Evolutionary conservation across 1,140 invertebrate species (phyloP).

Genomic region (Trissolcus basalis): DNA sequence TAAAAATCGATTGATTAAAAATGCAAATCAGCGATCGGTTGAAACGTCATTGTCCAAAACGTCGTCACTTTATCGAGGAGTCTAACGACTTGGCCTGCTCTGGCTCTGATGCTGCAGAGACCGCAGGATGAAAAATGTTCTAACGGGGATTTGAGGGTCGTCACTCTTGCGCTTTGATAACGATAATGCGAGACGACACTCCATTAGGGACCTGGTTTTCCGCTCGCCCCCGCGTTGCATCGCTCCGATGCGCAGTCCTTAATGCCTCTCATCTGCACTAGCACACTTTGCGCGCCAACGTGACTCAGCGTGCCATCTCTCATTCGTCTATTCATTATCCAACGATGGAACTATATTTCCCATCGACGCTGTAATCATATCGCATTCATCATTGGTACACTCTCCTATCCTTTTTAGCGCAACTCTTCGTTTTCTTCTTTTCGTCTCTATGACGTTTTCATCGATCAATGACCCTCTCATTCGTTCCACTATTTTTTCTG

Average conservation of each 20-base stretch:
- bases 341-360: conserved; percentile 39
- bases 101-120: too few species aligned
- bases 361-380: conserved; percentile 47
- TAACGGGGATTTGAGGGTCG: conserved; percentile 66
- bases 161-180: conserved; percentile 66
- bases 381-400: conserved; percentile 41
- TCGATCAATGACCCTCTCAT: too few species aligned
- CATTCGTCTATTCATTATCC: conserved; percentile 50
- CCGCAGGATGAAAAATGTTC: conserved; percentile 65
- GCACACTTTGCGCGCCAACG: conserved; percentile 37
- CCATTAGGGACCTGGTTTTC: conserved; percentile 62
- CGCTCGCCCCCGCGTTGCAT: conserved; percentile 30
- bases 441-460: too few species aligned
- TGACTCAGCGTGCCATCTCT: conserved; percentile 46
- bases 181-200: conserved; percentile 68
- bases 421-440: too few species aligned
- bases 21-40: conserved; percentile 10
- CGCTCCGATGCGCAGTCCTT: conserved; percentile 31
- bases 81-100: conserved; percentile 40
- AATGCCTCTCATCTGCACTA: conserved; percentile 24
- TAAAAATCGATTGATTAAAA: too few species aligned
- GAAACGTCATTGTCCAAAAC: conserved; percentile 24
- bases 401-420: neutral
- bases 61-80: conserved; percentile 49
- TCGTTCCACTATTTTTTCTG: too few species aligned